Evolutionary conservation across 2,797 vertebrate species (phyloP), one percentile per base, ranked within the genome.

Genomic region (Florisuga fusca): DNA sequence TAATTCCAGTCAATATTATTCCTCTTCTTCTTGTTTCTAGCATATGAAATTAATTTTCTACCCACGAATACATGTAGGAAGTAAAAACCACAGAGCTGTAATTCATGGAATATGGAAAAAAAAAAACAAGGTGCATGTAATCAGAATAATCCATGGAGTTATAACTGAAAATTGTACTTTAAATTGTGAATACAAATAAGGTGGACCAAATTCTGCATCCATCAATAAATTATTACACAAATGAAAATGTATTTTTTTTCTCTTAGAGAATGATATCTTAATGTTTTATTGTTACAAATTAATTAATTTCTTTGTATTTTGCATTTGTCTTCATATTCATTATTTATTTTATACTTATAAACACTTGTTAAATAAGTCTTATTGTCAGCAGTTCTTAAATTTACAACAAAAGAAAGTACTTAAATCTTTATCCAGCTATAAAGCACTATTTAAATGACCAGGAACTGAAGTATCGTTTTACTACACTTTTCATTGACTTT

Each of bases 401-500:
- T 64, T 43, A 54, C 61, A 81, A 50, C 3, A 43, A 23, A 16
- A 75, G 6, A 29, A 58, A 67, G 15, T 25, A 71, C 10, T 7
- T 63, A 38, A 43, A n/a, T 38, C 25, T 68, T 87, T 74, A 61
- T 64, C 9, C 14, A 74, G 4, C 12, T 59, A 21, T 15, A 59
- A 5, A 69, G 18, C 89, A 55, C 21, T 66, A 59, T 54, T 62
- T 55, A 84, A 87, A 92, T 21, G 20, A 55, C 20, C 53, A n/a
- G 34, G 66, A 90, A 85, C 25, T 29, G 25, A 89, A 92, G 21
- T 33, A 57, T 17, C 17, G 1, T 26, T 92, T 89, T 67, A 63
- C 27, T 90, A 69, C 62, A 69, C 68, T 87, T 86, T 90, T 89
- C 25, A 73, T 46, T 69, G 34, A 31, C 53, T 90, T 94, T 79